Evolutionary conservation across 1,140 invertebrate species (phyloP), one percentile per base, ranked within the genome.

Genomic region (Protaetia brevitarsis): DNA sequence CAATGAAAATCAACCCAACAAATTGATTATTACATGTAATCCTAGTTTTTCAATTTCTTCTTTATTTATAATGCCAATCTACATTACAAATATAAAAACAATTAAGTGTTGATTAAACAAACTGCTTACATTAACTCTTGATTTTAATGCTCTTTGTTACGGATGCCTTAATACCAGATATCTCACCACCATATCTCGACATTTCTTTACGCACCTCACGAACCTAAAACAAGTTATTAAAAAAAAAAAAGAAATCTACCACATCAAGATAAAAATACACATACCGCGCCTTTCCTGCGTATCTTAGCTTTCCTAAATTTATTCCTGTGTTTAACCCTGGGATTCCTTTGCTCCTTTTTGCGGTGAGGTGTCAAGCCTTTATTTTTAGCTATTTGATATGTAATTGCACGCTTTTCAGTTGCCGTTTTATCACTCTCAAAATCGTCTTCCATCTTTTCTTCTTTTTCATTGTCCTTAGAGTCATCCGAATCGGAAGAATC

Each of bases 381-480:
- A 74, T 98, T 98, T 79, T 97, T 97, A 6, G 90, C 88, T 73
- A 97, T 97, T 85, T 96, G 85, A 77, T 95, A 95, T 13, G 91
- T 96, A 69, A 97, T 96, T 59, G 86, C 85, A 73, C 95, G 83
- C 74, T 93, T 95, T 62, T 62, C 34, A 11, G 6, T 16, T 37
- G n/a, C n/a, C n/a, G n/a, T n/a, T n/a, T n/a, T n/a, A n/a, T n/a
- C n/a, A n/a, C n/a, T n/a, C n/a, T n/a, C n/a, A n/a, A n/a, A n/a
- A n/a, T n/a, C n/a, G n/a, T n/a, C n/a, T n/a, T n/a, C n/a, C n/a
- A n/a, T n/a, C n/a, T n/a, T n/a, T n/a, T n/a, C n/a, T n/a, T n/a
- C n/a, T n/a, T n/a, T n/a, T n/a, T n/a, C n/a, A n/a, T n/a, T n/a
- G n/a, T n/a, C n/a, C n/a, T n/a, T n/a, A n/a, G n/a, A n/a, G n/a